phyloP scores from a whole-genome alignment of 2,797 vertebrate genomes.

The Sorex maritimensis region DNA sequence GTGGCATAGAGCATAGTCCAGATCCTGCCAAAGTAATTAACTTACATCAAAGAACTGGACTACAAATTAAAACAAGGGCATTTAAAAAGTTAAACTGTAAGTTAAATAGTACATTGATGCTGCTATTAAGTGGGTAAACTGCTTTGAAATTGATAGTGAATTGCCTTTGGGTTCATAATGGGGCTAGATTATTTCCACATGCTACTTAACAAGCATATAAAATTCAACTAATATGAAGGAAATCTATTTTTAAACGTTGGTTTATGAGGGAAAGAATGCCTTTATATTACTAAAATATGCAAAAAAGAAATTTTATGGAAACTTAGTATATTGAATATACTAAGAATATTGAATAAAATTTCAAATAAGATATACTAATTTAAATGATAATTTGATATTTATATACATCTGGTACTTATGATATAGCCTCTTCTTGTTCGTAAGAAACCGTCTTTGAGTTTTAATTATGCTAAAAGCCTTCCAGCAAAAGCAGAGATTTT shows the following conservation, averaged over 20 bases:
- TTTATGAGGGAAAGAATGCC: slow-evolving; percentile 53
- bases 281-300: slow-evolving; percentile 47
- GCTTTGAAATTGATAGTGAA: slow-evolving; percentile 61
- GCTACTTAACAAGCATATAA: slow-evolving; percentile 68
- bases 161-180: slow-evolving; percentile 64
- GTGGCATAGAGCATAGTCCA: not conserved
- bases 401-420: not conserved
- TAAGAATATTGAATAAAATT: slow-evolving; percentile 61
- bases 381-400: slow-evolving; percentile 52
- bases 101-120: slow-evolving; percentile 30
- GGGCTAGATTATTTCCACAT: slow-evolving; percentile 56
- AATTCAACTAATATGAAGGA: slow-evolving; percentile 65
- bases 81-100: slow-evolving; percentile 35
- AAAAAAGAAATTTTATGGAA: slow-evolving; percentile 39
- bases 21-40: slow-evolving; percentile 42
- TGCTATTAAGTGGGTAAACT: slow-evolving; percentile 37
- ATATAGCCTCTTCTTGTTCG: not conserved
- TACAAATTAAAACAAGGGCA: slow-evolving; percentile 56
- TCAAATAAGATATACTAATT: slow-evolving; percentile 50
- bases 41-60: not conserved
- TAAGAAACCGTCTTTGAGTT: slow-evolving; percentile 56
- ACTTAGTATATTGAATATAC: slow-evolving; percentile 34
- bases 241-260: slow-evolving; percentile 66
- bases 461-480: slow-evolving; percentile 53
- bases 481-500: slow-evolving; percentile 52